These are phyloP conservation scores for Synergus laeviventris DNA, from an alignment of 2,888 invertebrate genomes.

Conservation along the genomic window DNA sequence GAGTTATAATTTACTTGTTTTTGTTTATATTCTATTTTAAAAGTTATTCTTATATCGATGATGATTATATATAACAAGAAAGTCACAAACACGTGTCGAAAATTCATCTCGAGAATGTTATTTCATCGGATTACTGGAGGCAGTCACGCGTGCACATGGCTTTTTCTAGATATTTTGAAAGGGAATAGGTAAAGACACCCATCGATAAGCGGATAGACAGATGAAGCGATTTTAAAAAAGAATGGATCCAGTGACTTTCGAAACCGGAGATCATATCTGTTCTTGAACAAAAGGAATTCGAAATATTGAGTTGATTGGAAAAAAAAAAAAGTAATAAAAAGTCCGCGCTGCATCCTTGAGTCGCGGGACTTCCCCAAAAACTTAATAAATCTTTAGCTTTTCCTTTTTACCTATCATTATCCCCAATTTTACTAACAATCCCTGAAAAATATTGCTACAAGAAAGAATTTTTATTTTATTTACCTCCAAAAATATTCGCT, in stretches of 20 bases:
- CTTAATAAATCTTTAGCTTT: too few relatives aligned
- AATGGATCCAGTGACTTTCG: neutral
- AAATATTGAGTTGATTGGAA: neutral
- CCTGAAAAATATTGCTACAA: too few relatives aligned
- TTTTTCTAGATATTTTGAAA: conserved; percentile 20
- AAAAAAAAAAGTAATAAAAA: neutral
- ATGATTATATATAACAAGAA: conserved; percentile 9
- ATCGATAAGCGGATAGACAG: neutral
- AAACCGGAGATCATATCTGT: neutral
- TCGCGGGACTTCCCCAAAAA: too few relatives aligned
- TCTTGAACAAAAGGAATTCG: neutral
- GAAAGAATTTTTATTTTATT: neutral
- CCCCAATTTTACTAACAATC: too few relatives aligned
- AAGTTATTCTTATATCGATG: neutral
- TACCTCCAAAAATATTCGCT: neutral
- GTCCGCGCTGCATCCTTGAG: too few relatives aligned
- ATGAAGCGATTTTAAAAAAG: neutral
- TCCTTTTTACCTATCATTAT: too few relatives aligned
- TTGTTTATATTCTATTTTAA: neutral
- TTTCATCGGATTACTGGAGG: neutral
- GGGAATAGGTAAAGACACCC: neutral
- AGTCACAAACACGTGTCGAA: neutral
- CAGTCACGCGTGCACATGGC: neutral
- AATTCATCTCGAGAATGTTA: neutral
- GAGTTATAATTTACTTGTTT: too few relatives aligned